Percentiles rank a stretch among this genome's conserved stretches.
phyloP scores from a whole-genome alignment of 2,113 vertebrate genomes.

The Gambusia affinis region DNA sequence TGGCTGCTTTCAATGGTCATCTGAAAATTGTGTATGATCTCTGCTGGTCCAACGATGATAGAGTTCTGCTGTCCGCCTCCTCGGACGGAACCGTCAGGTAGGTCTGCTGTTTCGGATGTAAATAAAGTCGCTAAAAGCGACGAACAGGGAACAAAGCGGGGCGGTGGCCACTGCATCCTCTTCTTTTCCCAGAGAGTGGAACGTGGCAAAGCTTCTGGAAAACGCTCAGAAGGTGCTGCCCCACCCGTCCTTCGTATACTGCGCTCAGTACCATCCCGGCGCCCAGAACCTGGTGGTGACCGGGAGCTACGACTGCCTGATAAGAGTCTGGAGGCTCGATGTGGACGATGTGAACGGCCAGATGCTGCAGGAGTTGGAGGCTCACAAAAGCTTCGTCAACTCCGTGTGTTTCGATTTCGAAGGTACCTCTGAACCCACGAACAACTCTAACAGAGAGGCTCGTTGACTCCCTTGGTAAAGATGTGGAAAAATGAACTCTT shows the following conservation, averaged over 20 bases:
- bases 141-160: too few relatives aligned
- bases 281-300: slow-evolving; percentile 86
- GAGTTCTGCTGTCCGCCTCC: slow-evolving; percentile 88
- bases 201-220: slow-evolving; percentile 80
- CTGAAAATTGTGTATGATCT: slow-evolving; percentile 96
- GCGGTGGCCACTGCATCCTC: not conserved
- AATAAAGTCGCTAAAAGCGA: not conserved
- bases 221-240: slow-evolving; percentile 89
- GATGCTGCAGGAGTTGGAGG: slow-evolving; percentile 91
- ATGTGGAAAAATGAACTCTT: too few relatives aligned
- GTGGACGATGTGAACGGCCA: slow-evolving; percentile 84
- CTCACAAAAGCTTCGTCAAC: slow-evolving; percentile 92
- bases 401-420: slow-evolving; percentile 91
- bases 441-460: too few relatives aligned
- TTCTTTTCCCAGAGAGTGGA: slow-evolving; percentile 85
- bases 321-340: slow-evolving; percentile 90
- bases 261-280: slow-evolving; percentile 91
- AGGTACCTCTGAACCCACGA: slow-evolving; percentile 78
- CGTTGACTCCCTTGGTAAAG: too few relatives aligned
- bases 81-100: slow-evolving; percentile 96
- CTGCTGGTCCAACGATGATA: slow-evolving; percentile 92
- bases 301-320: slow-evolving; percentile 89
- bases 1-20: slow-evolving; percentile 91
- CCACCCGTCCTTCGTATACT: slow-evolving; percentile 94
- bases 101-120: not conserved